Evolutionary conservation across 2,888 invertebrate genomes (phyloP).

Genomic region (Brenthis ino): DNA sequence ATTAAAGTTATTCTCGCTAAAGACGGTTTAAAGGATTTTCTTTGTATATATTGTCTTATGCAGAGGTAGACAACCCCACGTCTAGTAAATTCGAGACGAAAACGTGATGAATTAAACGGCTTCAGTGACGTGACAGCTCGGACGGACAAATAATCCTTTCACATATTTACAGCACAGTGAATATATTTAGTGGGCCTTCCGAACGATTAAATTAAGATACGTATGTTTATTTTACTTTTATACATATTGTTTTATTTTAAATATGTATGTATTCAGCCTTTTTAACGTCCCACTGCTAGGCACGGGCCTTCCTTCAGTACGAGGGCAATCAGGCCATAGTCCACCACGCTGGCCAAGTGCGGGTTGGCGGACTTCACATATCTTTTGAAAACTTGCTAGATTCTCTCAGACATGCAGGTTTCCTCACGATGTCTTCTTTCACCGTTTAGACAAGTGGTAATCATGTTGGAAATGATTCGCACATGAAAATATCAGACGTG

Average conservation of each 20-base stretch:
- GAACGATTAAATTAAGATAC: background rate
- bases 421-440: no score
- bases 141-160: constrained; percentile 22
- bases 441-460: no score
- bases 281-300: no score
- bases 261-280: no score
- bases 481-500: no score
- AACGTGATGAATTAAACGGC: constrained; percentile 32
- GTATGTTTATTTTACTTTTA: background rate
- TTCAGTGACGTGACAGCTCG: constrained; percentile 22
- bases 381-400: no score
- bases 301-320: no score
- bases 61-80: constrained; percentile 21
- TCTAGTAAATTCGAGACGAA: constrained; percentile 25
- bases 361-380: no score
- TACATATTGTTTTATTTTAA: background rate
- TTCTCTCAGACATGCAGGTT: no score
- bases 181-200: background rate
- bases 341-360: no score
- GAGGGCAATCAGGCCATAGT: no score
- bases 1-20: constrained; percentile 16
- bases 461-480: no score
- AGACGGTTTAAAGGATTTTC: constrained; percentile 11
- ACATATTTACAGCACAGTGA: background rate
- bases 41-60: constrained; percentile 14